Conservation (phyloP, 2,888 invertebrate genomes). For the Branchipolynoe longqiensis region DNA sequence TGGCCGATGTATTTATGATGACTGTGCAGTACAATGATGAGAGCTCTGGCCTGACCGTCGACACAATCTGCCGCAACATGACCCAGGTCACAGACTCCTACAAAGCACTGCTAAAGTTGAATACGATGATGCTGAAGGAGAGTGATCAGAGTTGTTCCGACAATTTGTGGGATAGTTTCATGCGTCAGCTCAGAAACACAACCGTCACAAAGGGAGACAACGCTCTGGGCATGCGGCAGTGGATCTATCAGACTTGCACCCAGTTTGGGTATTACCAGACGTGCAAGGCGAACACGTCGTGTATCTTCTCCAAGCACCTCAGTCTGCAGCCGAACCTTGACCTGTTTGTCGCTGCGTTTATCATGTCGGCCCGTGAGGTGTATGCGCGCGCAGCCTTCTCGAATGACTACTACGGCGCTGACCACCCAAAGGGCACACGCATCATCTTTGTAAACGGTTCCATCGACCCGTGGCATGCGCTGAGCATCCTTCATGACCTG, state of each 20-base stretch:
- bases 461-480: constrained; percentile 74
- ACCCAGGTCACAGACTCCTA: constrained; percentile 67
- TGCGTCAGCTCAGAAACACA: constrained; percentile 68
- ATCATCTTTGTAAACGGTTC: constrained; percentile 75
- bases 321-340: constrained; percentile 69
- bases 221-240: constrained; percentile 70
- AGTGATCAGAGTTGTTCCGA: constrained; percentile 68
- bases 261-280: constrained; percentile 76
- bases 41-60: constrained; percentile 66
- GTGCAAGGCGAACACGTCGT: constrained; percentile 70
- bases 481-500: constrained; percentile 70
- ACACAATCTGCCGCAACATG: constrained; percentile 69
- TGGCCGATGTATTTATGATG: constrained; percentile 71
- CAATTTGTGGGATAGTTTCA: constrained; percentile 69
- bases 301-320: constrained; percentile 70
- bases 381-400: constrained; percentile 69
- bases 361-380: constrained; percentile 66
- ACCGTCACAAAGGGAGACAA: constrained; percentile 64
- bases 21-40: constrained; percentile 73
- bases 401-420: constrained; percentile 72
- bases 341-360: constrained; percentile 69
- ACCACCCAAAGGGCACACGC: constrained; percentile 70
- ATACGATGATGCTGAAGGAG: constrained; percentile 62
- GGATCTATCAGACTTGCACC: constrained; percentile 74
- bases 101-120: constrained; percentile 66